Evolutionary conservation across 2,797 vertebrate genomes (phyloP).

Genomic region (Diceros bicornis): DNA sequence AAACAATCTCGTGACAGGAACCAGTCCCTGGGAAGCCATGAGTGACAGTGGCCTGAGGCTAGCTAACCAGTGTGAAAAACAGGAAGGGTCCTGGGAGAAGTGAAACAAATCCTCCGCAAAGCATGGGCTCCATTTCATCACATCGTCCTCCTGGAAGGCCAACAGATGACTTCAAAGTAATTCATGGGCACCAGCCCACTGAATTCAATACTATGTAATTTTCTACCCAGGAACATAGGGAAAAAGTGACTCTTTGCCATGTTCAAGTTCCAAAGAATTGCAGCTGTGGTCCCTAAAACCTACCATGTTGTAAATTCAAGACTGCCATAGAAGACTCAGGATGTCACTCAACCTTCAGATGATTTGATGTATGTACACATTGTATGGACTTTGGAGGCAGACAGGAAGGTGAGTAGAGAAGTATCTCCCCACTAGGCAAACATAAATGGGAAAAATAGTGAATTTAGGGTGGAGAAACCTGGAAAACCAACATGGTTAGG

Average conservation of each 20-base stretch:
- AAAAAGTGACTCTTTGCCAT: background rate
- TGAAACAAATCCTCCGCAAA: conserved; percentile 60
- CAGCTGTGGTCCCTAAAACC: background rate
- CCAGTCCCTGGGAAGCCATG: conserved; percentile 62
- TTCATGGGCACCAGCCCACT: background rate
- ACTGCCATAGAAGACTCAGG: background rate
- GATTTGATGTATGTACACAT: too few species aligned
- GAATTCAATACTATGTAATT: conserved; percentile 24
- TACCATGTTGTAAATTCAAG: background rate
- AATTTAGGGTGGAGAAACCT: background rate
- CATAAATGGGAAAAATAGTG: background rate
- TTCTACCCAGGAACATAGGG: conserved; percentile 37
- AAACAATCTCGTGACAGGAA: conserved; percentile 78
- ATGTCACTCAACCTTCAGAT: background rate
- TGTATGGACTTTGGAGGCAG: background rate
- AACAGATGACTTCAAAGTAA: conserved; percentile 64
- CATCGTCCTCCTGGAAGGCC: conserved; percentile 11
- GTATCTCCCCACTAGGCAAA: background rate
- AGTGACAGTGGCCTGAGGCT: conserved; percentile 67
- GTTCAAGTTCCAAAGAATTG: conserved; percentile 46
- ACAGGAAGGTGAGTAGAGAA: background rate
- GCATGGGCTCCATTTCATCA: background rate
- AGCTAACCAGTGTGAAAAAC: conserved; percentile 45
- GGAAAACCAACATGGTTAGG: background rate
- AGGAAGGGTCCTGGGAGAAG: conserved; percentile 51